Base-by-base conservation (phyloP, 2,888 invertebrate genomes). In the Rotaria magnacalcarata region DNA sequence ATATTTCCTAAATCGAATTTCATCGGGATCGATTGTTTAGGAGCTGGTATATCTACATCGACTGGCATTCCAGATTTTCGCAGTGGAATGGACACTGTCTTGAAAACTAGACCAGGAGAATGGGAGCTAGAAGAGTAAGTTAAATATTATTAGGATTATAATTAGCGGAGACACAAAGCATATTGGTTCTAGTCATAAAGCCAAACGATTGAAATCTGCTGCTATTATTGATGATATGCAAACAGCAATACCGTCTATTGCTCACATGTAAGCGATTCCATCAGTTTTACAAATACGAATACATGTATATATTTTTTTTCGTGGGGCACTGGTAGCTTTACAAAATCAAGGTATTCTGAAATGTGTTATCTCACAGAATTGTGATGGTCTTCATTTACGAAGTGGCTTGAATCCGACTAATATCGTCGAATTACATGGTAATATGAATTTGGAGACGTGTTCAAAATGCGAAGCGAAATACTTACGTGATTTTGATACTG, bases 11-110 rank as follows among this genome's bases (percentile, higher is more conserved):
- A 56, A 56, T 56, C 8, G 8, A 10, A 5, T 21, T 41, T 21
- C 10, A 47, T 84, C 7, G 2, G 10, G 4, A 34, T 43, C 27
- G 2, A n/a, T 85, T 47, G 27, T 85, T 47, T 85, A 89, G 90
- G 90, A 27, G 90, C 90, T 52, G 90, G 90, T 0, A 89, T 90
- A 50, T 89, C 89, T 27, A 90, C 90, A 7, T 88, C 89, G 41
- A 89, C 90, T 16, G 90, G 90, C 6, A 89, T 90, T 85, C 89
- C 89, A 19, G 90, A 90, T 80, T 90, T 89, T 87, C 86, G 89
- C 88, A 85, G 89, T 89, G 34, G 89, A 89, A 87, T 90, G 90
- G 90, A 90, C 89, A 67, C 67, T 34, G 67, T 67, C 11, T 34
- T 67, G 19, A 5, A 34, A 3, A 67, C 67, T 3, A 43, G 88